These are phyloP conservation scores for Sterrhoptilus dennistouni DNA, from an alignment of 2,113 vertebrate genomes.

Conservation along the genomic window DNA sequence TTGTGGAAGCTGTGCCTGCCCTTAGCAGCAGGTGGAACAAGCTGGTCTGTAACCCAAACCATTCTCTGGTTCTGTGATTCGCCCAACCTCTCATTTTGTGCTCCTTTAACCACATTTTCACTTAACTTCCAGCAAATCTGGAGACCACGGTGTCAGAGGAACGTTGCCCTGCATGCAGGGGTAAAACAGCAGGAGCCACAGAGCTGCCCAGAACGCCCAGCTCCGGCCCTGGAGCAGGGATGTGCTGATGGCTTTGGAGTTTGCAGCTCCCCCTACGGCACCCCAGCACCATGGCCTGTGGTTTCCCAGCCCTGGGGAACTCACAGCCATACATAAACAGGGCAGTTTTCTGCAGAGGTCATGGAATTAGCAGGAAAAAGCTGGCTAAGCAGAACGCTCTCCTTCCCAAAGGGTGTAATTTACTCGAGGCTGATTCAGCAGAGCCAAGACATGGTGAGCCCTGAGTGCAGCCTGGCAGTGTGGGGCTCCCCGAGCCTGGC, in stretches of 20 bases:
- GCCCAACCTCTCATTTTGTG: too few species aligned
- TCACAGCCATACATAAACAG: not conserved
- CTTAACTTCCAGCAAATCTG: not conserved
- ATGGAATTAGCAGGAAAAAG: not conserved
- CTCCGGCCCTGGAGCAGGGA: not conserved
- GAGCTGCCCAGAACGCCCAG: fast-evolving
- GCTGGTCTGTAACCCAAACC: not conserved
- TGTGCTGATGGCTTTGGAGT: fast-evolving
- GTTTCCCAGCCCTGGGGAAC: not conserved
- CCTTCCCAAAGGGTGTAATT: slow-evolving; percentile 41
- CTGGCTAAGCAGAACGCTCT: not conserved
- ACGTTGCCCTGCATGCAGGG: fast-evolving
- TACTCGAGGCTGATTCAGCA: slow-evolving; percentile 39
- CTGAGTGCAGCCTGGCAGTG: not conserved
- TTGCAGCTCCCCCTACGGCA: not conserved
- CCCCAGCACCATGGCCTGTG: not conserved
- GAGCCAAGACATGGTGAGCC: not conserved
- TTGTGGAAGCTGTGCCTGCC: not conserved
- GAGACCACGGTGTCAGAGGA: not conserved
- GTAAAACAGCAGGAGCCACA: fast-evolving
- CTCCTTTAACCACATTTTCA: not conserved
- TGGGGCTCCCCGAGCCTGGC: not conserved
- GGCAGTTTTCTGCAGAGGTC: slow-evolving; percentile 33
- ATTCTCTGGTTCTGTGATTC: not conserved
- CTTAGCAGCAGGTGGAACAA: not conserved